Conservation (phyloP, 2,797 vertebrate species). For the Gymnothorax reevesii region DNA sequence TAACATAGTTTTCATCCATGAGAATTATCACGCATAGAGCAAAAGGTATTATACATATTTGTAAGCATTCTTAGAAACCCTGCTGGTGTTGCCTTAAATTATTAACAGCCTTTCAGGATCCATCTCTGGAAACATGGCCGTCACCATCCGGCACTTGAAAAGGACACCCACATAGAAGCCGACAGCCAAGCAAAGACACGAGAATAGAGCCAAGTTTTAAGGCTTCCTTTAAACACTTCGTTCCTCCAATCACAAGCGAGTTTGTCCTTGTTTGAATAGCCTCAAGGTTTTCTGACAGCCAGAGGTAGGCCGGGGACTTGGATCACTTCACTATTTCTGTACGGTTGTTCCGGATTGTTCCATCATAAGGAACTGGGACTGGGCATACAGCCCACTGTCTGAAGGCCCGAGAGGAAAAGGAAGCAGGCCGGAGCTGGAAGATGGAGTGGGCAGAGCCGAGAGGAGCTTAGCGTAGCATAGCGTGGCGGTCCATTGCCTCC, state of each 20-base stretch:
- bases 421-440: conserved; percentile 22
- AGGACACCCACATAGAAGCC: conserved; percentile 2
- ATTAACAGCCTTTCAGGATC: background rate
- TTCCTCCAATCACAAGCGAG: background rate
- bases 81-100: background rate
- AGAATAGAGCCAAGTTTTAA: background rate
- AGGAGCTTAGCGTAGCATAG: background rate
- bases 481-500: conserved; percentile 10
- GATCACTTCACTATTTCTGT: conserved; percentile 13
- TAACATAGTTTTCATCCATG: background rate
- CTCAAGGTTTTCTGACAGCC: conserved; percentile 1
- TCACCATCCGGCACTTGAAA: background rate
- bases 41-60: background rate
- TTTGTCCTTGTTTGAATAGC: background rate
- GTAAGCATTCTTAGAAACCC: background rate
- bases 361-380: conserved; percentile 1
- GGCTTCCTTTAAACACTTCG: background rate
- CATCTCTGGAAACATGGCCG: background rate
- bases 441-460: conserved; percentile 8
- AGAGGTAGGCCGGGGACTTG: background rate
- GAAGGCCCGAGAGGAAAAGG: conserved; percentile 19
- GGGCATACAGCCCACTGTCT: conserved; percentile 18
- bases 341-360: conserved; percentile 14
- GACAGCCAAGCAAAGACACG: background rate
- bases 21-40: background rate